These are phyloP conservation scores for Alexandromys fortis DNA, from an alignment of 2,113 vertebrate genomes.

Conservation along the genomic window DNA sequence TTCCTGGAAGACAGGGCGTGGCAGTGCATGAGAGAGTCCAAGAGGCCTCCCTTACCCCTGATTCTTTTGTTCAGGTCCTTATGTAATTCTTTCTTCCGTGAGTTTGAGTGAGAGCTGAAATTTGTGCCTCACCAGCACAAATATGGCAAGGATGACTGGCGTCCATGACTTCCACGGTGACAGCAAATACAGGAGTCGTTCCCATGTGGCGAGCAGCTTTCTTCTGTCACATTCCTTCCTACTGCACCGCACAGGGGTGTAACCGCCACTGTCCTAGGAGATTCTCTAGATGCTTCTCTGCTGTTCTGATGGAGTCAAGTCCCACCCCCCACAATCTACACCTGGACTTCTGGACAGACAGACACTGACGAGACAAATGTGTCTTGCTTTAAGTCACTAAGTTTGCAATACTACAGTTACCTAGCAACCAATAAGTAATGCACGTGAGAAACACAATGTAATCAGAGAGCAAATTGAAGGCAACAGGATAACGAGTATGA, in stretches of 20 bases:
- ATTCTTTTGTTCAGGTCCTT: background rate
- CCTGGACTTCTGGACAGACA: background rate
- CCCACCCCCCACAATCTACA: background rate
- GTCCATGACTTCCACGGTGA: background rate
- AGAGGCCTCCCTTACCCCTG: background rate
- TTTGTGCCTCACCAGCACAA: background rate
- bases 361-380: background rate
- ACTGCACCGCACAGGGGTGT: background rate
- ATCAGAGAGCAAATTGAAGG: slow-evolving; percentile 16
- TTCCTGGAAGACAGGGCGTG: background rate
- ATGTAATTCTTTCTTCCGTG: background rate
- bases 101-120: background rate
- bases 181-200: background rate
- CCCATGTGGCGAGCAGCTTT: background rate
- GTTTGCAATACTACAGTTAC: slow-evolving; percentile 40
- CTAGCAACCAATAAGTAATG: slow-evolving; percentile 53
- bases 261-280: background rate
- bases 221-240: background rate
- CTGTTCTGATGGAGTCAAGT: background rate
- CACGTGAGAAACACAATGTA: slow-evolving; percentile 39
- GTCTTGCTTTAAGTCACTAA: background rate
- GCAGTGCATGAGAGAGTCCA: background rate
- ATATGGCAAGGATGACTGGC: background rate
- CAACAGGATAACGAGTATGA: background rate
- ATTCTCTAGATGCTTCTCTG: background rate